Evolutionary conservation across 2,888 invertebrate genomes (phyloP).

Genomic region (Penaeus monodon): DNA sequence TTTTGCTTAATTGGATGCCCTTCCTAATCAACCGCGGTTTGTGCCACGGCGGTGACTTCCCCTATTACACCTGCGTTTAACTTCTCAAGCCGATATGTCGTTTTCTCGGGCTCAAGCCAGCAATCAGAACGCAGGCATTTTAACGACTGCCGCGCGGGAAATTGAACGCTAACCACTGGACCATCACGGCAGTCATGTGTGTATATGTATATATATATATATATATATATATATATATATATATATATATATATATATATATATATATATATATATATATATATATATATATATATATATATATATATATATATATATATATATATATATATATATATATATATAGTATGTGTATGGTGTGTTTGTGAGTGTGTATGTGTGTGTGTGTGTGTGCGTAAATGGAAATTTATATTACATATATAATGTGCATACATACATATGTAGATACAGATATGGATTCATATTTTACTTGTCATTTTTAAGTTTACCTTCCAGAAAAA

Average conservation of each 20-base stretch:
- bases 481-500: too few species aligned
- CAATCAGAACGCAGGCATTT: too few species aligned
- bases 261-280: not conserved
- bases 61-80: too few species aligned
- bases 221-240: slow-evolving; percentile 16
- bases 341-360: slow-evolving; percentile 12
- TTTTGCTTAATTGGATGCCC: too few species aligned
- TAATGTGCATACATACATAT: slow-evolving; percentile 22
- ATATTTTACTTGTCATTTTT: not conserved
- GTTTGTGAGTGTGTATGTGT: not conserved
- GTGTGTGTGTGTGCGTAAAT: not conserved
- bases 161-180: too few species aligned
- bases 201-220: slow-evolving; percentile 24
- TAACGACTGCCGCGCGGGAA: too few species aligned
- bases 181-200: too few species aligned
- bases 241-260: slow-evolving; percentile 13
- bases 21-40: too few species aligned
- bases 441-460: slow-evolving; percentile 8
- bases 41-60: too few species aligned
- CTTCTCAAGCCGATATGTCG: too few species aligned
- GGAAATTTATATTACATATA: too few species aligned
- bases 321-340: slow-evolving; percentile 6
- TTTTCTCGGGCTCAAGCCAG: too few species aligned
- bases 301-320: slow-evolving; percentile 31
- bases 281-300: slow-evolving; percentile 34